Percentiles rank a stretch among this genome's conserved stretches.
These are phyloP conservation scores for Setipinna tenuifilis DNA, from an alignment of 2,797 vertebrate species.

Conservation along the genomic window DNA sequence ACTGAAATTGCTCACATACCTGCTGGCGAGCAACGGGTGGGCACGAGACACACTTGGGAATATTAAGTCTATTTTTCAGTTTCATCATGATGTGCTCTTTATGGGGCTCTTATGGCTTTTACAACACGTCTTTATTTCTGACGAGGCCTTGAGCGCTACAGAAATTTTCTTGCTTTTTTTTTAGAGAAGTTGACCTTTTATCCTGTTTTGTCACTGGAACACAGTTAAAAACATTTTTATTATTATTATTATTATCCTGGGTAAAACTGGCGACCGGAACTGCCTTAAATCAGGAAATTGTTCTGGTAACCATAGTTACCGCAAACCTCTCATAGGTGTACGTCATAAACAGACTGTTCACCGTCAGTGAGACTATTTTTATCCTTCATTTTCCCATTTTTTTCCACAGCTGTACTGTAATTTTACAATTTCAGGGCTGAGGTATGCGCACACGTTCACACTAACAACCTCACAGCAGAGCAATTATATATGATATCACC, in stretches of 20 bases:
- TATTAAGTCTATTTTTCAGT: background rate
- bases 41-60: background rate
- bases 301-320: slow-evolving; percentile 10
- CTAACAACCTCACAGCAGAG: background rate
- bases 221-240: background rate
- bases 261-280: background rate
- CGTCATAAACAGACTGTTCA: background rate
- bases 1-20: background rate
- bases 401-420: background rate
- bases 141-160: background rate
- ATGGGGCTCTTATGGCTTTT: background rate
- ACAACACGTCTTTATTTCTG: background rate
- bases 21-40: background rate
- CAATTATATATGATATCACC: background rate
- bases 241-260: no score
- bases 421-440: background rate
- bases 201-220: background rate
- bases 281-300: background rate
- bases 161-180: background rate
- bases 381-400: background rate
- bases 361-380: background rate
- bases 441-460: background rate
- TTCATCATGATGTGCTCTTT: background rate
- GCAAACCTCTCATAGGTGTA: background rate
- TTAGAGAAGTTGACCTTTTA: background rate